Percentiles rank a stretch among this genome's conserved stretches.
Conservation (phyloP, 2,888 invertebrate species). For the Pemphredon lugubris region DNA sequence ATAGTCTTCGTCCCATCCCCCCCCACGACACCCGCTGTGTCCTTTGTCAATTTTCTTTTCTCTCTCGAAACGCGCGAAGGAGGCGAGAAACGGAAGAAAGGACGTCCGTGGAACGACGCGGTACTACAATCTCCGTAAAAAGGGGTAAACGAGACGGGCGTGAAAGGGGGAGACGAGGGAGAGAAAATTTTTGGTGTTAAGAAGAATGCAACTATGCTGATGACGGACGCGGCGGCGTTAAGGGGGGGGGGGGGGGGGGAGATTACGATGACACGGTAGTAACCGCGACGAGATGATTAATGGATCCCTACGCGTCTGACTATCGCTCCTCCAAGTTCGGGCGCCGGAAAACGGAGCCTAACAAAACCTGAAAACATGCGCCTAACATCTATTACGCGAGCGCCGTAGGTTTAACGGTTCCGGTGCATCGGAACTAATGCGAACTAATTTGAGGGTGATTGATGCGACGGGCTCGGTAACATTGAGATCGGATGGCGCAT, state of each 20-base stretch:
- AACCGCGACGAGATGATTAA: constrained; percentile 73
- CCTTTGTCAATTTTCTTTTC: too few relatives aligned
- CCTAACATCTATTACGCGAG: constrained; percentile 22
- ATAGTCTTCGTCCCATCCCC: too few relatives aligned
- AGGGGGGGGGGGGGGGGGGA: constrained; percentile 20
- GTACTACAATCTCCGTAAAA: too few relatives aligned
- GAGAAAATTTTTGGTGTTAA: too few relatives aligned
- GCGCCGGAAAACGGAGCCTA: neutral
- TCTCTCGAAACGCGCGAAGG: neutral
- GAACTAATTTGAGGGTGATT: constrained; percentile 34
- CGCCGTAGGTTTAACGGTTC: neutral
- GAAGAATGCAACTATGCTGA: neutral
- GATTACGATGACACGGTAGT: constrained; percentile 70
- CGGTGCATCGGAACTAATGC: constrained; percentile 13
- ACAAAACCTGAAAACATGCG: constrained; percentile 8
- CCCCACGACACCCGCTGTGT: constrained; percentile 4
- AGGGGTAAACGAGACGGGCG: neutral
- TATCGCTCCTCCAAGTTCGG: constrained; percentile 21
- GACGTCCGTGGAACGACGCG: too few relatives aligned
- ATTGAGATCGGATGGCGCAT: neutral
- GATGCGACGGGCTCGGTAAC: constrained; percentile 11
- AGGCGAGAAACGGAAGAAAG: neutral
- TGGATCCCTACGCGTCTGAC: constrained; percentile 60
- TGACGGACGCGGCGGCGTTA: neutral
- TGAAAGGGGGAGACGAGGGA: neutral